These are phyloP conservation scores for Grus americana DNA, from an alignment of 2,113 vertebrate genomes.

Conservation along the genomic window DNA sequence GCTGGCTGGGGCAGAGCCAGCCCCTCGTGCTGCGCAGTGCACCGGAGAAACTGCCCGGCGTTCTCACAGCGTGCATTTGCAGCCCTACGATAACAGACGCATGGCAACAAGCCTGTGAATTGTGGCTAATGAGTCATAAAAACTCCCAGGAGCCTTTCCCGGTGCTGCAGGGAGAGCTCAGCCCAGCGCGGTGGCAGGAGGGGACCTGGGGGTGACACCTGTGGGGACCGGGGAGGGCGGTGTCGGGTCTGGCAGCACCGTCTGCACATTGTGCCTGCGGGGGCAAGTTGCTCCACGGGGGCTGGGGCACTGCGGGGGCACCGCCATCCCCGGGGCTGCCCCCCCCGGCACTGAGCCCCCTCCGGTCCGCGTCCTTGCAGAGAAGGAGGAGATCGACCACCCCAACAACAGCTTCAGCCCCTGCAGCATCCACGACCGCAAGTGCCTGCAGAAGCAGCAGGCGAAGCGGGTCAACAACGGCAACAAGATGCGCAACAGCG, in stretches of 20 bases:
- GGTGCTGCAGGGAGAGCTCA: background rate
- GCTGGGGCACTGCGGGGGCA: rapidly evolving
- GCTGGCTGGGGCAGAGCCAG: background rate
- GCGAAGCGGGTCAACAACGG: slow-evolving; percentile 78
- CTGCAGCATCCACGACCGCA: slow-evolving; percentile 87
- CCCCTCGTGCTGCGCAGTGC: rapidly evolving
- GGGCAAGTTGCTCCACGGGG: background rate
- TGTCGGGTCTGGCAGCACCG: background rate
- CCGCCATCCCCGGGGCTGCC: background rate
- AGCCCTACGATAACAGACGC: background rate
- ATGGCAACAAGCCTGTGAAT: background rate
- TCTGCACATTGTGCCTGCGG: rapidly evolving
- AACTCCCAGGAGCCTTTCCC: background rate
- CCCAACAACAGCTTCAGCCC: slow-evolving; percentile 91
- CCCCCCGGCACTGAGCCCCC: background rate
- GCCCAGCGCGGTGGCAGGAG: background rate
- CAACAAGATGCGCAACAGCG: slow-evolving; percentile 82
- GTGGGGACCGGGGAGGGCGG: rapidly evolving
- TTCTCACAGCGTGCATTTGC: rapidly evolving
- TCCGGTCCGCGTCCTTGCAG: slow-evolving; percentile 42
- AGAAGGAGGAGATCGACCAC: slow-evolving; percentile 85
- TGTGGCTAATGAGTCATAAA: background rate
- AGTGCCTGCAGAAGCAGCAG: slow-evolving; percentile 88
- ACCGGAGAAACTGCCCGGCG: background rate
- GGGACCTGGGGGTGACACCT: rapidly evolving